phyloP scores from a whole-genome alignment of 2,113 vertebrate genomes.

The Sinosuthora webbiana region DNA sequence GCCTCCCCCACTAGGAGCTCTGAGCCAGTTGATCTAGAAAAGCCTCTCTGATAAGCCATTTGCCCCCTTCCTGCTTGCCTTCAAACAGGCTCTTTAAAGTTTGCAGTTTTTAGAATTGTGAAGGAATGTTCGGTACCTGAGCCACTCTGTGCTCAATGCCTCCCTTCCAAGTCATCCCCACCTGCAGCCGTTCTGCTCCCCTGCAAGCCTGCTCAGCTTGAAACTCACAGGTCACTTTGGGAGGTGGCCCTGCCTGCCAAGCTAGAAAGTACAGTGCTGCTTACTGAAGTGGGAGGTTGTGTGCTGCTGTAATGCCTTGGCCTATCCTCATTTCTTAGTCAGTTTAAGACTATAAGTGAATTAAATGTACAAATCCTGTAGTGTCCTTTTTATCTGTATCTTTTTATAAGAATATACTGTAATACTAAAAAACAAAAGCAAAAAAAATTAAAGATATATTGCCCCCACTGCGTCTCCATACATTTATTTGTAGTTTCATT shows the following conservation, averaged over 20 bases:
- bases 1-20: neutral
- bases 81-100: neutral
- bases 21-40: neutral
- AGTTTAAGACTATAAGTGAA: conserved; percentile 67
- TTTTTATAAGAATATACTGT: conserved; percentile 82
- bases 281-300: neutral
- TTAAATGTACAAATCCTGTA: conserved; percentile 75
- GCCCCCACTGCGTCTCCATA: neutral
- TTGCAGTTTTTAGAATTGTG: neutral
- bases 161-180: neutral
- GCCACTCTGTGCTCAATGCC: neutral
- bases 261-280: conserved; percentile 12
- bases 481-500: neutral
- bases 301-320: conserved; percentile 70
- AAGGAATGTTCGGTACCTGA: neutral
- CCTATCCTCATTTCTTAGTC: conserved; percentile 71
- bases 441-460: conserved; percentile 78
- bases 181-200: neutral
- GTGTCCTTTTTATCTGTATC: conserved; percentile 75
- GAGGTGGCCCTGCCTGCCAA: neutral
- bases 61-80: neutral
- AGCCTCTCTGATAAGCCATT: neutral
- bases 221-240: neutral
- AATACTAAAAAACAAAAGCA: conserved; percentile 76
- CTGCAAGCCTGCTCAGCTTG: neutral